Evolutionary conservation across 1,140 invertebrate species (phyloP), one percentile per base, ranked within the genome.

Genomic region (Lineus longissimus): DNA sequence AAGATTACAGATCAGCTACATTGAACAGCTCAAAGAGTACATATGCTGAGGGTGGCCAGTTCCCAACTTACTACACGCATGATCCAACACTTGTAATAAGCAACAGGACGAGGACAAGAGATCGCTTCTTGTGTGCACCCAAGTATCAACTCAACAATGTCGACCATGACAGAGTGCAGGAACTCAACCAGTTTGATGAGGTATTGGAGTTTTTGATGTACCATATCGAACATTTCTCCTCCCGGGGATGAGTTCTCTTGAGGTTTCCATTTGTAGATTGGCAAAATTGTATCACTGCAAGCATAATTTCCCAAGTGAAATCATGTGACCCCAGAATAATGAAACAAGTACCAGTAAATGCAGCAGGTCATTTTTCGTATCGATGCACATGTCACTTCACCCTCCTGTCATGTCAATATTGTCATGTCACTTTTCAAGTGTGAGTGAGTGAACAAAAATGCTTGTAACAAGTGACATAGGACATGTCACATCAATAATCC

Each of bases 11-110:
- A 56, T 75, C 70, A 54, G 66, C 71, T 29, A 75, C 77, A 15
- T 66, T 83, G 17, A 77, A 75, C 66, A 72, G 71, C 23, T 81
- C 80, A 33, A 73, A 73, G 64, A 73, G 72, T 61, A 74, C 74
- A 23, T 79, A 76, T 51, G 71, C 70, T 57, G 70, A 65, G 56
- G 79, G 79, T 36, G 81, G 81, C 13, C 72, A 76, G 17, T 81
- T 81, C 60, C 81, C 81, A 11, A 81, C 81, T 22, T 75, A 76
- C 60, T 80, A 81, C 55, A 74, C 78, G 6, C 76, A 81, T 61
- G 72, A 78, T 63, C 79, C 80, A 45, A 75, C 80, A 36, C 67
- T 80, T 19, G 80, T 79, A 17, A 76, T 80, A 36, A 76, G 74
- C 55, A 75, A 75, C 47, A 66, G 80, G 59, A 67, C 71, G 31